Conservation (phyloP, 2,113 vertebrate genomes). For the Crotalus tigris region DNA sequence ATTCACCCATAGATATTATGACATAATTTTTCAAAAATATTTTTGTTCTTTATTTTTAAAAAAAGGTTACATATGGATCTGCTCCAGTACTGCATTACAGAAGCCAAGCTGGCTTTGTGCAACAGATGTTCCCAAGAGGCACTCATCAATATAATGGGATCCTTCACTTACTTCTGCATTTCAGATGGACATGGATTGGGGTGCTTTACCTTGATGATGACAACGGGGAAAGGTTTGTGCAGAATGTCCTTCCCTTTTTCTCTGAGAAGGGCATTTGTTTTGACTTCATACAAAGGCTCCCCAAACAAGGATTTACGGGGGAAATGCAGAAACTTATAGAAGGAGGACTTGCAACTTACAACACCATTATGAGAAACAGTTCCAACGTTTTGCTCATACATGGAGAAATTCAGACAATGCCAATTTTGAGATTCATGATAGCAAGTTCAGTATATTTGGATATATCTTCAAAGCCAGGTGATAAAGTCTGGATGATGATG, state of each 20-base stretch:
- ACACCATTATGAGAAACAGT: too few relatives aligned
- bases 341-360: too few relatives aligned
- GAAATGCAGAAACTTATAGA: too few relatives aligned
- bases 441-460: neutral
- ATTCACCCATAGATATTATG: too few relatives aligned
- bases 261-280: neutral
- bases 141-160: neutral
- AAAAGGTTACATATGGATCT: too few relatives aligned
- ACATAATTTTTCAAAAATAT: too few relatives aligned
- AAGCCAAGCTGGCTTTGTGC: too few relatives aligned
- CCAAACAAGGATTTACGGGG: too few relatives aligned
- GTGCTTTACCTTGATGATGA: neutral
- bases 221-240: neutral
- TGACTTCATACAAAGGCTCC: neutral
- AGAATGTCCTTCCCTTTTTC: neutral
- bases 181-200: conserved; percentile 10
- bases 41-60: too few relatives aligned
- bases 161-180: neutral
- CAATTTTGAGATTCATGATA: neutral
- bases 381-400: neutral
- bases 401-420: neutral
- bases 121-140: neutral
- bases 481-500: conserved; percentile 12
- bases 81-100: too few relatives aligned
- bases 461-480: neutral